Evolutionary conservation across 30 jellyfish, hydroid and myxozoan genomes (phyloP).

Genomic region (Pseudorhiza aurosa): DNA sequence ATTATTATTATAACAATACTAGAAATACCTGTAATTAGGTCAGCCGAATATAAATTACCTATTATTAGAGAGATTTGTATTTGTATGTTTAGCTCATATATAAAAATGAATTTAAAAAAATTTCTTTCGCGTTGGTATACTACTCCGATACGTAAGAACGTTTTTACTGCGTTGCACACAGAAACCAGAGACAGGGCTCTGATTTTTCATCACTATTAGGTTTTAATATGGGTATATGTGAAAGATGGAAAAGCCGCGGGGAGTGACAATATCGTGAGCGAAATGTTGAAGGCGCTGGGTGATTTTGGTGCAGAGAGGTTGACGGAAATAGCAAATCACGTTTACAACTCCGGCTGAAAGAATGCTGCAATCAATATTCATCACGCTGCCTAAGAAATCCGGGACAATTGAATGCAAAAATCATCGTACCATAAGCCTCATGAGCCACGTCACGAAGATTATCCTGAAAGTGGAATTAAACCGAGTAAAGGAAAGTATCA

Average conservation of each 20-base stretch:
- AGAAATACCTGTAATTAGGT: too few relatives aligned
- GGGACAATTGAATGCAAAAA: conserved; percentile 20
- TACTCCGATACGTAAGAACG: too few relatives aligned
- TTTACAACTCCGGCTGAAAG: conserved; percentile 3
- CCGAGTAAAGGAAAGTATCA: not conserved
- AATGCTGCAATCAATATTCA: conserved; percentile 5
- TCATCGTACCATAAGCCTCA: conserved; percentile 26
- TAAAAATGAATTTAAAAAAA: too few relatives aligned
- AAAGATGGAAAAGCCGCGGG: conserved; percentile 27
- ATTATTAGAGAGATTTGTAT: too few relatives aligned
- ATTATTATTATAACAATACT: too few relatives aligned
- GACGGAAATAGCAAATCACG: not conserved
- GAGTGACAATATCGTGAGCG: not conserved
- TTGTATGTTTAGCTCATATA: too few relatives aligned
- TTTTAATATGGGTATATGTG: too few relatives aligned
- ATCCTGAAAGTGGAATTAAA: not conserved
- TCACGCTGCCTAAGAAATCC: conserved; percentile 17
- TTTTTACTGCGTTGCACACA: too few relatives aligned
- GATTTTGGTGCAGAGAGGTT: conserved; percentile 2
- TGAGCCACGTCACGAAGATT: conserved; percentile 23
- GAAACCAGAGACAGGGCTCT: too few relatives aligned
- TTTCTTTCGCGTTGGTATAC: too few relatives aligned
- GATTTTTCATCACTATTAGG: too few relatives aligned
- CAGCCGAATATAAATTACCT: too few relatives aligned
- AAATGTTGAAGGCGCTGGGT: not conserved